A percentile compares a stretch with the other conserved stretches of the same genome.
Conservation (phyloP, 2,113 vertebrate species). For the Corvus hawaiiensis region DNA sequence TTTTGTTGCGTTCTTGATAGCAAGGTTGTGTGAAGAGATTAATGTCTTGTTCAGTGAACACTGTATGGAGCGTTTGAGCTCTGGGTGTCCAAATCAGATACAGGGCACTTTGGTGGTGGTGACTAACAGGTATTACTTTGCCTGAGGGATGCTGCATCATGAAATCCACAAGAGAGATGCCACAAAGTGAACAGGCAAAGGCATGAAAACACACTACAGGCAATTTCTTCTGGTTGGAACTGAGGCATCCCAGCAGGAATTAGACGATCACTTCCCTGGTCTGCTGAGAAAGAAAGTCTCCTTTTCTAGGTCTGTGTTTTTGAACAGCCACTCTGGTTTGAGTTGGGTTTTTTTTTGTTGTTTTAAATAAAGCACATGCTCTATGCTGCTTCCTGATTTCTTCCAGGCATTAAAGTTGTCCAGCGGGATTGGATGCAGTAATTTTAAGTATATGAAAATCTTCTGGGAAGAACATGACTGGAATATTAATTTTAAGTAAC, state of each 20-base stretch:
- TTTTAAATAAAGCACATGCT: neutral
- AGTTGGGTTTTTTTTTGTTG: neutral
- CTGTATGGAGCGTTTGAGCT: neutral
- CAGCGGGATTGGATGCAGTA: neutral
- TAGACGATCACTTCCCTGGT: neutral
- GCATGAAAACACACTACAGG: neutral
- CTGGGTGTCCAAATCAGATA: neutral
- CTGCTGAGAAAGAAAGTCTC: neutral
- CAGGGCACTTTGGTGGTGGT: neutral
- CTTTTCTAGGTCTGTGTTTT: neutral
- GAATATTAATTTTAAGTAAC: neutral
- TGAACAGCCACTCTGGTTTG: neutral
- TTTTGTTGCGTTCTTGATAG: neutral
- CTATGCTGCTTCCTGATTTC: neutral
- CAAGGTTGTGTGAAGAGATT: neutral
- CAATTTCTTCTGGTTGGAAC: neutral
- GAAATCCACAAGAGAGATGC: neutral
- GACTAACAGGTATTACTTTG: neutral
- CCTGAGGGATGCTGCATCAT: neutral
- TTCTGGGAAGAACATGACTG: neutral
- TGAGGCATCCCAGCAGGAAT: neutral
- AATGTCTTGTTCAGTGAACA: neutral
- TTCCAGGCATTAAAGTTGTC: neutral
- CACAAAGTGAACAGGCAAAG: neutral
- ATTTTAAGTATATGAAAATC: neutral